Evolutionary conservation across 2,888 invertebrate genomes (phyloP).

Genomic region (Leptopilina myrica): DNA sequence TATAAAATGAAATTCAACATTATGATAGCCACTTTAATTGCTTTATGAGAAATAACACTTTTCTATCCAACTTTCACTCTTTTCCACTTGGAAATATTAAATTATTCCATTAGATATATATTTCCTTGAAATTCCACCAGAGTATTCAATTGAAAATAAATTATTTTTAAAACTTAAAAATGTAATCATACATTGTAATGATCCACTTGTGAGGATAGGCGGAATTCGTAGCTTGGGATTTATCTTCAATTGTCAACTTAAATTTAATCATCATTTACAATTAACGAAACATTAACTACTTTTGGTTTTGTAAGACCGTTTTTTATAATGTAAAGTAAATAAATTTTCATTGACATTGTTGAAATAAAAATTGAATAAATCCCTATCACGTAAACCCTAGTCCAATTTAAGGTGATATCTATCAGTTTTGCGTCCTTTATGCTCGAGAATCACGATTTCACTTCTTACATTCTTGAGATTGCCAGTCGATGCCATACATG

Average conservation of each 20-base stretch:
- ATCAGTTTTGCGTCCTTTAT: slow-evolving; percentile 9
- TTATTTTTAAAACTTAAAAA: no score
- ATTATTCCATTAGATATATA: background rate
- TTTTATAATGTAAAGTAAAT: no score
- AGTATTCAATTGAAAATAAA: no score
- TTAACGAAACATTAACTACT: no score
- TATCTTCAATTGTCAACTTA: no score
- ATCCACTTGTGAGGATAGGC: no score
- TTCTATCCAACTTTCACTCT: background rate
- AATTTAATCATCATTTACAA: no score
- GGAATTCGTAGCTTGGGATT: no score
- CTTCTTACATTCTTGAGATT: slow-evolving; percentile 19
- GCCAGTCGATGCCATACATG: slow-evolving; percentile 24
- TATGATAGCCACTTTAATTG: background rate
- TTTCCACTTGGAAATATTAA: background rate
- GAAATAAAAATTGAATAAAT: background rate
- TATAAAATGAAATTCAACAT: background rate
- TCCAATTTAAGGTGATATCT: background rate
- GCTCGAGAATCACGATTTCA: background rate
- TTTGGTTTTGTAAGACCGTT: no score
- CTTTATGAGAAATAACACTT: background rate
- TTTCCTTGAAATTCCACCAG: background rate
- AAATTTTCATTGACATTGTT: no score
- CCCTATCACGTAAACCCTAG: no score
- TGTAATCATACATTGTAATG: no score